Conservation (phyloP, 2,113 vertebrate species). For the Sorex araneus region DNA sequence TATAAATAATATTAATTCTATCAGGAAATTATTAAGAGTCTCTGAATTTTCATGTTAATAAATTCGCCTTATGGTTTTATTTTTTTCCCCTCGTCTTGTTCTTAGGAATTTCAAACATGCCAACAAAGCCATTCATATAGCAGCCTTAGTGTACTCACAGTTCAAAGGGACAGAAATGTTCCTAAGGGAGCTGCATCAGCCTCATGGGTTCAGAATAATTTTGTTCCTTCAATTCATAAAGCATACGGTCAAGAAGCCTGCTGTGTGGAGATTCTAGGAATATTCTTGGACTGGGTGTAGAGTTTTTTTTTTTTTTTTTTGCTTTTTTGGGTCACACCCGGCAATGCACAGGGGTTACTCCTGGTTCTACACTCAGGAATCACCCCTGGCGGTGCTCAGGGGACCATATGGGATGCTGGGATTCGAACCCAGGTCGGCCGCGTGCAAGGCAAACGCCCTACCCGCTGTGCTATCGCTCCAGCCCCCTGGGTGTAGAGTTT, state of each 20-base stretch:
- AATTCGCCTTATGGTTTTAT: not conserved
- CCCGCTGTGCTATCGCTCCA: too few relatives aligned
- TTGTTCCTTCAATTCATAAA: not conserved
- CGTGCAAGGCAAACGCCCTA: too few relatives aligned
- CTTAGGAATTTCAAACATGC: conserved; percentile 18
- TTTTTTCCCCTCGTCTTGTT: not conserved
- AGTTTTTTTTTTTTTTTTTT: too few relatives aligned
- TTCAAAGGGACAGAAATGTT: not conserved
- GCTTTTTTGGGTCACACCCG: too few relatives aligned
- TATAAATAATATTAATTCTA: too few relatives aligned
- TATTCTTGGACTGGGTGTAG: not conserved
- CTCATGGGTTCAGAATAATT: not conserved
- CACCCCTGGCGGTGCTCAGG: too few relatives aligned
- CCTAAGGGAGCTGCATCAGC: not conserved
- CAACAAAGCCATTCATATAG: not conserved
- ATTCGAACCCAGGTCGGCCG: too few relatives aligned
- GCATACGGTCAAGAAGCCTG: not conserved
- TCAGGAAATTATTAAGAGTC: not conserved
- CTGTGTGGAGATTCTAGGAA: not conserved
- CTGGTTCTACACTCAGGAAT: too few relatives aligned
- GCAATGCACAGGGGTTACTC: too few relatives aligned
- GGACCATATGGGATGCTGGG: too few relatives aligned
- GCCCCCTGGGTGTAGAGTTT: not conserved
- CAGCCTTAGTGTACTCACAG: not conserved
- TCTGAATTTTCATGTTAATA: not conserved